These are phyloP conservation scores for Petrocephalus microphthalmus DNA, from an alignment of 2,113 vertebrate species.

Conservation along the genomic window DNA sequence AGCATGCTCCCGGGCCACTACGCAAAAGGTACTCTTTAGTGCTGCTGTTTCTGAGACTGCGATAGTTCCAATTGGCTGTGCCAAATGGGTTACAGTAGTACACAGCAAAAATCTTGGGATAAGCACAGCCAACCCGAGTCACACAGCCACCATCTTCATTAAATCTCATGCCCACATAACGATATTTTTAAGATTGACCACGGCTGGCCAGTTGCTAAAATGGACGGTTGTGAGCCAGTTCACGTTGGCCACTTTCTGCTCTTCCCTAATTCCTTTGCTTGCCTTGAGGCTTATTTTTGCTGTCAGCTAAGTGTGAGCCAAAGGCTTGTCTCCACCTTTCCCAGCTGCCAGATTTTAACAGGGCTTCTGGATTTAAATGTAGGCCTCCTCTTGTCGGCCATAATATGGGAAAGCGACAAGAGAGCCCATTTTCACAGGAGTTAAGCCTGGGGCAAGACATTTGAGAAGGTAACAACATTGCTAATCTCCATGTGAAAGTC, in stretches of 20 bases:
- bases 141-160: background rate
- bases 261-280: background rate
- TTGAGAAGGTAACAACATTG: background rate
- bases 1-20: background rate
- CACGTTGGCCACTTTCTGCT: background rate
- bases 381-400: background rate
- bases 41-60: background rate
- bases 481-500: constrained; percentile 13
- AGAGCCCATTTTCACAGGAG: constrained; percentile 11
- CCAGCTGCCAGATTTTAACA: constrained; percentile 3
- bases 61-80: background rate
- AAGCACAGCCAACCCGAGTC: background rate
- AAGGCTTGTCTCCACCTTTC: background rate
- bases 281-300: background rate
- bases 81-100: background rate
- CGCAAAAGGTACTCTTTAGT: background rate
- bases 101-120: background rate
- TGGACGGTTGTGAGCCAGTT: background rate
- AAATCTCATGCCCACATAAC: background rate
- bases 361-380: background rate
- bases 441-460: constrained; percentile 11
- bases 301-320: background rate
- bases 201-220: background rate
- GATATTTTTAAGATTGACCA: background rate
- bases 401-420: background rate